Evolutionary conservation across 2,888 invertebrate species (phyloP).

Genomic region (Homarus gammarus): DNA sequence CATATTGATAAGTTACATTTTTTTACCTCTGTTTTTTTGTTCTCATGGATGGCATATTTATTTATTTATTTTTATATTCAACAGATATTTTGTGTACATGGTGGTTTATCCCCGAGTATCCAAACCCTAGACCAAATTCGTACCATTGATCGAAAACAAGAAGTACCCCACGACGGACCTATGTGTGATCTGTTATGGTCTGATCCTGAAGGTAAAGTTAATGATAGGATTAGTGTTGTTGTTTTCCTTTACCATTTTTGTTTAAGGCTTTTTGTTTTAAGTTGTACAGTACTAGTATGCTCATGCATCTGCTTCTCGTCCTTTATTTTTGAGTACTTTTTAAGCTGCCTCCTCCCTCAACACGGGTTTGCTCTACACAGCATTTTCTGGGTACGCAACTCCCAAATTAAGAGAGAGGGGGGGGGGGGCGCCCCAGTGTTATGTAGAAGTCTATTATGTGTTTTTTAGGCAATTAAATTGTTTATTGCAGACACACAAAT

Average conservation of each 20-base stretch:
- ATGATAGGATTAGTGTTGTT: conserved; percentile 22
- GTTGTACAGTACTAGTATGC: too few relatives aligned
- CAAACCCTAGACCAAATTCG: conserved; percentile 99
- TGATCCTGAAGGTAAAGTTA: conserved; percentile 88
- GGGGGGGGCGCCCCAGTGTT: too few relatives aligned
- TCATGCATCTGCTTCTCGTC: too few relatives aligned
- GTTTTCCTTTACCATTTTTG: conserved; percentile 68
- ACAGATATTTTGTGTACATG: conserved; percentile 98
- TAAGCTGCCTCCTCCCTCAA: too few relatives aligned
- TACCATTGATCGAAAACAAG: conserved; percentile 98
- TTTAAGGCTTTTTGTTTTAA: too few relatives aligned
- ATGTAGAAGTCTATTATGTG: too few relatives aligned
- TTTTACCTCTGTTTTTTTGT: neutral
- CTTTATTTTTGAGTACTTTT: too few relatives aligned
- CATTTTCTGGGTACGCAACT: too few relatives aligned
- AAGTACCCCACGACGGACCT: conserved; percentile 98
- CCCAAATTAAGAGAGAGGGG: too few relatives aligned
- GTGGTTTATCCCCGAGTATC: conserved; percentile 98
- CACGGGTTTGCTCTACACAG: too few relatives aligned
- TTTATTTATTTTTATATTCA: neutral
- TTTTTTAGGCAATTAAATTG: too few relatives aligned
- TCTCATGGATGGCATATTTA: neutral
- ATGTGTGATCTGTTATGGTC: conserved; percentile 99
- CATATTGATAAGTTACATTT: neutral
- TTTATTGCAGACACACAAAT: too few relatives aligned